These are phyloP conservation scores for Lottia scabra DNA, from an alignment of 2,888 invertebrate species.

Conservation along the genomic window DNA sequence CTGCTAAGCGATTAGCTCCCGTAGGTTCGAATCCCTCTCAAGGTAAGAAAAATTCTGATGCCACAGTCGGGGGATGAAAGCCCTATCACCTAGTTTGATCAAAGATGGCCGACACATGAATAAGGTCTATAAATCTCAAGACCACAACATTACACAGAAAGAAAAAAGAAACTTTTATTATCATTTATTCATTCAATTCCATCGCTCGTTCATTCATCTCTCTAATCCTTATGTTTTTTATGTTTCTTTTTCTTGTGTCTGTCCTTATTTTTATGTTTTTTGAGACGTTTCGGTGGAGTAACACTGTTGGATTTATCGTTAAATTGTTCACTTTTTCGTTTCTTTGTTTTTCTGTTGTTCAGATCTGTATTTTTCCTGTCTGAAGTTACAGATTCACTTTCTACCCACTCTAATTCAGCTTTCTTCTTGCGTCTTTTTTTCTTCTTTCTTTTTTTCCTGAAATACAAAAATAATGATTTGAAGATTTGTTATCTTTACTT, in stretches of 20 bases:
- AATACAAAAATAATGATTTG: background rate
- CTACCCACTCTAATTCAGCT: background rate
- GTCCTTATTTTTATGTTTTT: background rate
- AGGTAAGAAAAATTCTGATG: too few relatives aligned
- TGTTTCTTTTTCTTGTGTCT: constrained; percentile 6
- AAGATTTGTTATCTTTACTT: too few relatives aligned
- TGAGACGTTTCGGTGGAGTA: background rate
- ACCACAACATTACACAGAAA: too few relatives aligned
- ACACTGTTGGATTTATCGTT: background rate
- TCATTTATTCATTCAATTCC: too few relatives aligned
- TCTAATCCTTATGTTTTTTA: background rate
- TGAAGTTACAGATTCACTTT: constrained; percentile 1
- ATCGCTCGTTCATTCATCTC: background rate
- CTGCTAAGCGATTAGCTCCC: too few relatives aligned
- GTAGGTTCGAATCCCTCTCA: too few relatives aligned
- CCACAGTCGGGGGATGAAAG: too few relatives aligned
- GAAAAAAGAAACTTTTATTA: too few relatives aligned
- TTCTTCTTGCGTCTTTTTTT: constrained; percentile 15
- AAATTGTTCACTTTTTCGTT: constrained; percentile 9
- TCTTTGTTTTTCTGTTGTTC: background rate
- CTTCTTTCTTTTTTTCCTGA: constrained; percentile 16
- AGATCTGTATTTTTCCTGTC: background rate
- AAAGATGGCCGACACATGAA: too few relatives aligned
- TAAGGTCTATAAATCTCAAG: too few relatives aligned
- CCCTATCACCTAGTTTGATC: too few relatives aligned